Evolutionary conservation across 2,113 vertebrate genomes (phyloP).

Genomic region (Hemichromis elongatus): DNA sequence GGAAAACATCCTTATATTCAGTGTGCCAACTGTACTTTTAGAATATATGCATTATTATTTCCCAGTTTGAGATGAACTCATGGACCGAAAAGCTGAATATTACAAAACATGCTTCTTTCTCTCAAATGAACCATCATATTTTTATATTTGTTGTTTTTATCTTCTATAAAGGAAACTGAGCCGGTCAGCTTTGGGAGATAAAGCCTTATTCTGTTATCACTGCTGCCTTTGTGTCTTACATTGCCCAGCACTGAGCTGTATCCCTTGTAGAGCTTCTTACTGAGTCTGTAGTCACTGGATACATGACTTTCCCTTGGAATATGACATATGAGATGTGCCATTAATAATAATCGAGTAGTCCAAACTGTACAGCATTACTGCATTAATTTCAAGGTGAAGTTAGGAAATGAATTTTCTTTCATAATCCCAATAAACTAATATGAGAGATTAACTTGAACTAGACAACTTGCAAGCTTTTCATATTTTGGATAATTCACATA

Average conservation of each 20-base stretch:
- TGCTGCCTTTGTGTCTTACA: slow-evolving; percentile 59
- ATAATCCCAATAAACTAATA: neutral
- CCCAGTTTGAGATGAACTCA: neutral
- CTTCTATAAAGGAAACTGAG: neutral
- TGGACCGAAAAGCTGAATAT: neutral
- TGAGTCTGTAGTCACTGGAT: neutral
- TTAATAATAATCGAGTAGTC: neutral
- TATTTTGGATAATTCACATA: neutral
- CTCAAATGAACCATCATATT: neutral
- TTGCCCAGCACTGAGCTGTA: neutral
- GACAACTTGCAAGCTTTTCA: neutral
- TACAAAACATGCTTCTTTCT: neutral
- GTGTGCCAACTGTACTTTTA: slow-evolving; percentile 11
- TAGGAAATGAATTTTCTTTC: neutral
- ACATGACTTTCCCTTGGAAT: neutral
- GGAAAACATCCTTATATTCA: neutral
- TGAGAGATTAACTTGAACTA: neutral
- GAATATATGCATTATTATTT: slow-evolving; percentile 20
- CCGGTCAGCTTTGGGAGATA: neutral
- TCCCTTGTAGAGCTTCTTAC: neutral
- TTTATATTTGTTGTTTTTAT: neutral
- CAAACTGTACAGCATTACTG: neutral
- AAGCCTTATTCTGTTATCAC: slow-evolving; percentile 59
- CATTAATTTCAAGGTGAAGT: neutral
- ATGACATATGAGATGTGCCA: neutral